Base-by-base conservation (phyloP, 2,113 vertebrate genomes). In the Ageneiosus marmoratus region DNA sequence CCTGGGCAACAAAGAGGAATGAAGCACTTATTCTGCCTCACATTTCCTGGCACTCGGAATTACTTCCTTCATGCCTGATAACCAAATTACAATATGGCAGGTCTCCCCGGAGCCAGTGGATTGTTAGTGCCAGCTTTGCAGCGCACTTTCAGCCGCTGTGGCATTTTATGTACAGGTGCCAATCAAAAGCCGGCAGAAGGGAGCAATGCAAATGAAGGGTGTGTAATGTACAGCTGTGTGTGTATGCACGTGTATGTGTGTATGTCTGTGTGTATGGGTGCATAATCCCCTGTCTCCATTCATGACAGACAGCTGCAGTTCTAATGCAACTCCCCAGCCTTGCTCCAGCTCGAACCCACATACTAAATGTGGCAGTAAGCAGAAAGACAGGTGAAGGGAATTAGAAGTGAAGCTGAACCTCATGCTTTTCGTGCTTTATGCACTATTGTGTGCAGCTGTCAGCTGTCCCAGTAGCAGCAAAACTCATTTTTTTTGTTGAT, bases 41-140 rank as follows among this genome's bases (percentile, higher is more conserved):
- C 96, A 97, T 97, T 94, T 96, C 95, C 96, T 99, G 97, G 98
- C 97, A 98, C 97, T 98, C 94, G 94, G 97, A 98, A 99, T 99
- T 97, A 98, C 98, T 98, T 97, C 97, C 96, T 98, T 99, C 97
- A 98, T 99, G 96, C 97, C 97, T 99, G 98, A 99, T 99, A 98
- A 98, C 98, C 97, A 98, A 99, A 99, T 99, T 99, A 99, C 97
- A 99, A 99, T 98, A 97, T 98, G 98, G 98, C 98, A 99, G 97
- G 95, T 96, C 96, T 98, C 97, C 96, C 97, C 91, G 92, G 96
- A 96, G 97, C 96, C 95, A 94, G 34, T 86, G 82, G 96, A 97
- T 99, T 97, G 97, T 99, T 99, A 99, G 96, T 97, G 96, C 94
- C 95, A 96, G 96, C 98, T 99, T 80, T 97, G 96, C 96, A 98